Evolutionary conservation across 2,888 invertebrate species (phyloP).

Genomic region (Tetropium fuscum): DNA sequence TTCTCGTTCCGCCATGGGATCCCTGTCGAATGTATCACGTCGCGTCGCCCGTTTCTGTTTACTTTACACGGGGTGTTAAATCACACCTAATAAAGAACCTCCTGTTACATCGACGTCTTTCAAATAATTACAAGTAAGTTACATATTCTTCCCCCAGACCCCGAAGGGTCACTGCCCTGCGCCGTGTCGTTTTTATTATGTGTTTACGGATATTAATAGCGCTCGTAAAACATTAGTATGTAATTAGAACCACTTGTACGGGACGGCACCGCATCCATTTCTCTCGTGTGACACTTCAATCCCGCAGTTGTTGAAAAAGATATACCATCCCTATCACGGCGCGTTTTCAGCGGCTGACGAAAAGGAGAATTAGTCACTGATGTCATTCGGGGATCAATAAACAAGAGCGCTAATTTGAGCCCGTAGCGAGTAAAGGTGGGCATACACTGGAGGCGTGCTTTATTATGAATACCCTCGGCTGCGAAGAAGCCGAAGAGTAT

Average conservation of each 20-base stretch:
- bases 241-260: constrained; percentile 35
- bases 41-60: too few relatives aligned
- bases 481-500: too few relatives aligned
- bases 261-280: constrained; percentile 18
- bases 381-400: constrained; percentile 5
- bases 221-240: constrained; percentile 30
- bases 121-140: background rate
- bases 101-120: background rate
- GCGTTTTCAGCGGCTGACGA: background rate
- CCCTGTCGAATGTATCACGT: too few relatives aligned
- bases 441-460: too few relatives aligned
- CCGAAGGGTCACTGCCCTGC: constrained; percentile 23
- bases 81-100: background rate
- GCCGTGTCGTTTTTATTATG: constrained; percentile 26
- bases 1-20: too few relatives aligned
- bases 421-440: too few relatives aligned
- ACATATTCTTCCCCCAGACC: constrained; percentile 2
- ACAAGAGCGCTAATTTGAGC: background rate
- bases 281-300: constrained; percentile 19
- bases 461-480: too few relatives aligned
- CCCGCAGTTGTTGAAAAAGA: background rate
- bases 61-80: too few relatives aligned
- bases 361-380: constrained; percentile 5
- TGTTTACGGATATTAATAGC: constrained; percentile 30
- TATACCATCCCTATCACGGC: constrained; percentile 4